Conservation (phyloP, 2,113 vertebrate genomes). For the Mastomys natalensis region DNA sequence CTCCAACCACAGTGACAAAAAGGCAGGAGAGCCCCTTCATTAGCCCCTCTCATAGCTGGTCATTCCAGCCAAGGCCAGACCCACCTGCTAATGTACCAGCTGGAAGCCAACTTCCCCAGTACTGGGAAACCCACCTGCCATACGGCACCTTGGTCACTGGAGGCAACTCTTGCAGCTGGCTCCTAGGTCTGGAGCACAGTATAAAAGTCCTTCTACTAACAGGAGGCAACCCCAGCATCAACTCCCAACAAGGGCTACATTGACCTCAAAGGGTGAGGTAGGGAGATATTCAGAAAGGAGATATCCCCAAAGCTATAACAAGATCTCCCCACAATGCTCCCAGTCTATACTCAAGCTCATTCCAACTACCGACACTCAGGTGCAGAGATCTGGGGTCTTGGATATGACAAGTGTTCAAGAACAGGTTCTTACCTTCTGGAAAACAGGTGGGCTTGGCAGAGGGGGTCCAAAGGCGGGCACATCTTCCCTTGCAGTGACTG, state of each 20-base stretch:
- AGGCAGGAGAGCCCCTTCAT: not conserved
- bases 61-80: not conserved
- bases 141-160: not conserved
- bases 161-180: not conserved
- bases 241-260: not conserved
- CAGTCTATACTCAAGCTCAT: not conserved
- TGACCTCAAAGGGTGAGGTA: not conserved
- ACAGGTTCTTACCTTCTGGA: constrained; percentile 91
- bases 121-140: not conserved
- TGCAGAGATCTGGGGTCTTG: accelerated
- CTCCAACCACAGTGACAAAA: not conserved
- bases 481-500: constrained; percentile 95
- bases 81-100: not conserved
- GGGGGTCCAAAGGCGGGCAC: constrained; percentile 94
- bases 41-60: not conserved
- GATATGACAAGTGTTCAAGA: accelerated
- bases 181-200: not conserved
- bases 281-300: not conserved
- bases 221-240: not conserved
- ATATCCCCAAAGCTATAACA: not conserved
- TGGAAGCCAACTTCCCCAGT: not conserved
- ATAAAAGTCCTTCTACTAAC: not conserved
- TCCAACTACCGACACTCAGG: accelerated
- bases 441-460: constrained; percentile 92
- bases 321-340: not conserved